Base-by-base conservation (phyloP, 1,140 invertebrate species). In the Pararge aegeria region DNA sequence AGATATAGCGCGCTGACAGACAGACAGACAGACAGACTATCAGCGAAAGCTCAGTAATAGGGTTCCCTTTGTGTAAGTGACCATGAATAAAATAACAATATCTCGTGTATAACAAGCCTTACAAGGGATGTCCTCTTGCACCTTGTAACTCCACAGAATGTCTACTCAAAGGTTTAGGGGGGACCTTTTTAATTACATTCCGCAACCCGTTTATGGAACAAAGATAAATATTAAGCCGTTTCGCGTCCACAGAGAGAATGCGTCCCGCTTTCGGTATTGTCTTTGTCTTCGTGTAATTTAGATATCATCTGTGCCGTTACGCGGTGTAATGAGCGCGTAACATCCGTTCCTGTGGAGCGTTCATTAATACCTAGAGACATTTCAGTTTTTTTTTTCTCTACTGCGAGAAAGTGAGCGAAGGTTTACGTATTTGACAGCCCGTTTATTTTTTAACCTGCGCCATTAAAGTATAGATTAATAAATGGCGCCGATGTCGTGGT, bases 161-260 rank as follows among this genome's bases (percentile, higher is more conserved):
- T 42, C 53, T 48, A 29, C 27, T 60, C 50, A 53, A 62, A 55
- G 49, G 38, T 44, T 49, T 49, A 37, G 30, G 62, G 30, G 62
- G 55, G 51, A 59, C 44, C 56, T 64, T 64, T 64, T 64, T 64
- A 64, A 64, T 64, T 64, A 64, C 55, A 64, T 55, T 55, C 62
- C 56, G 16, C 56, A 37, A 55, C 62, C 56, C 62, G 52, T 59
- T 59, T 59, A 59, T 64, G 46, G 37, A 30, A 42, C 52, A 59
- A 55, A 59, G 56, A 59, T 64, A 64, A 50, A 64, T 64, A 59
- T 58, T 55, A 59, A 58, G 51, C 56, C 53, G 54, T 64, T 55
- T 51, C 52, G 44, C 50, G 62, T 50, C 55, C 56, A 50, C 50
- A 27, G 44, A 53, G 61, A 57, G 61, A 63, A 63, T 57, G 61